phyloP scores from a whole-genome alignment of 2,797 vertebrate species.

The Tachyglossus aculeatus region DNA sequence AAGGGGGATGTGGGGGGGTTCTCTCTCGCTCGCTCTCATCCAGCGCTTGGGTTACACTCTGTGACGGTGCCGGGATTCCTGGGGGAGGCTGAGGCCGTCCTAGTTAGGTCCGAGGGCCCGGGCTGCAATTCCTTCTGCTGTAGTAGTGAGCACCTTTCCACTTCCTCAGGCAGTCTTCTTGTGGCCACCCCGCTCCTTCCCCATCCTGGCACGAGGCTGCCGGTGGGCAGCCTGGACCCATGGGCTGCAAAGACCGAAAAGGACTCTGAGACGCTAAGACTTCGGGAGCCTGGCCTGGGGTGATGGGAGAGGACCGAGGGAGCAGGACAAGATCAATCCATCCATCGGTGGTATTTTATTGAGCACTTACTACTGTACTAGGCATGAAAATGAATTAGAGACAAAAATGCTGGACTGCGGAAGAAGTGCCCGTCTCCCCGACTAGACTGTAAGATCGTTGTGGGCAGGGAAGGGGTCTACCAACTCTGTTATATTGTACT shows the following conservation, averaged over 20 bases:
- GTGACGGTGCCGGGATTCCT: accelerated
- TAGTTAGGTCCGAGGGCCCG: background rate
- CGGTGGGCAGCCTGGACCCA: background rate
- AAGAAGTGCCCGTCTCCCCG: too few species aligned
- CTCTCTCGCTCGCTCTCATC: background rate
- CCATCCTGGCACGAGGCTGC: background rate
- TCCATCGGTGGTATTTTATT: too few species aligned
- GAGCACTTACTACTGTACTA: too few species aligned
- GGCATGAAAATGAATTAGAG: too few species aligned
- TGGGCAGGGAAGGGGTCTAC: too few species aligned
- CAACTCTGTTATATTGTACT: too few species aligned
- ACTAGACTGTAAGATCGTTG: too few species aligned
- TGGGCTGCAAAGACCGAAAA: background rate
- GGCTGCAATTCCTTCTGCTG: background rate
- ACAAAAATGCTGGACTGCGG: too few species aligned
- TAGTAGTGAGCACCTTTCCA: background rate
- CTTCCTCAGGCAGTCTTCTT: too few species aligned
- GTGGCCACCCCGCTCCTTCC: background rate
- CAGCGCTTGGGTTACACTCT: background rate
- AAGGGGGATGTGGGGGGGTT: slow-evolving; percentile 49
- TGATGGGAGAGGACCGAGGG: background rate
- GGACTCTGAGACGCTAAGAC: background rate
- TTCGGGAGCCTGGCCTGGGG: background rate
- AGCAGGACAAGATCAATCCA: too few species aligned
- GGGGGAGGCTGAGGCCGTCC: slow-evolving; percentile 10